Base-by-base conservation (phyloP, 2,113 vertebrate species). In the Carettochelys insculpta region DNA sequence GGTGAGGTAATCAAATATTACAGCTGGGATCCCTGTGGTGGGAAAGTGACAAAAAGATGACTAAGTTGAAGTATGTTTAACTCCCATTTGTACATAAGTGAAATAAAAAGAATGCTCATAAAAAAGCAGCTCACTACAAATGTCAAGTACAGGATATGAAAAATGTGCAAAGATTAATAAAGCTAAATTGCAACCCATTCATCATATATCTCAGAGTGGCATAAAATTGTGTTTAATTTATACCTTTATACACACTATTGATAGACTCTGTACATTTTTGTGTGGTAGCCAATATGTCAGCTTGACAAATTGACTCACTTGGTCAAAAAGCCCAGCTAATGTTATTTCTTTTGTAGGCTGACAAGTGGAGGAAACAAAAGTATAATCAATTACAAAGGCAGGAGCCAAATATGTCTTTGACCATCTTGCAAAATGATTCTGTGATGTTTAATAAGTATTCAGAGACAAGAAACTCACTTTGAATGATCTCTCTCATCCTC, bases 241-340 rank as follows among this genome's bases (percentile, higher is more conserved):
- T 83, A 51, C 48, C 11, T 89, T 82, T 94, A 56, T 84, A 48
- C 81, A 81, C 31, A 85, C 14, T 92, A 77, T 4, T 92, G 90
- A 96, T 92, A 47, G 92, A 94, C 93, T 97, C 73, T 6, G 81
- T 84, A 43, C 71, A 90, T 94, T 96, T 96, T 88, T 97, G 93
- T 95, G 89, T 97, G 96, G 91, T 65, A 96, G 95, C 86, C 95
- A 97, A 97, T 93, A 77, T 96, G 96, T 96, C 95, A 96, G 24
- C 71, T 92, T 98, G 95, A 97, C 83, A 95, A 97, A 98, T 96
- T 77, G 52, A 73, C 65, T 93, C 92, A 92, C 4, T 4, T 90
- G 90, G 90, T 92, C 65, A 81, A 84, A 94, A 97, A 91, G 34
- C 71, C 97, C 87, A 85, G 94, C 90, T 41, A 0, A 3, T 94